Evolutionary conservation across 1,140 invertebrate species (phyloP).

Genomic region (Lordiphosa stackelbergi): DNA sequence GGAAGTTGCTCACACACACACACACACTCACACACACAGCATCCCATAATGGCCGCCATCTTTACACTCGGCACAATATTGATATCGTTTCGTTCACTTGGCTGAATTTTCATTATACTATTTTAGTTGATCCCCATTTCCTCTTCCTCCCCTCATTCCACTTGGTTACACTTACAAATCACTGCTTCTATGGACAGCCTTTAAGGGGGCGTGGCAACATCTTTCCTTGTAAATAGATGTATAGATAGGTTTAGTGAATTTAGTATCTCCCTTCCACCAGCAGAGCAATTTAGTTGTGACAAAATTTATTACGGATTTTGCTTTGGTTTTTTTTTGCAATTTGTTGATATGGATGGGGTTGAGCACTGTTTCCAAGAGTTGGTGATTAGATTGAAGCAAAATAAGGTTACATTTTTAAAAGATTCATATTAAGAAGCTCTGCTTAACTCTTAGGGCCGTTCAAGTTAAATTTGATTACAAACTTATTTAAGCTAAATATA

Average conservation of each 20-base stretch:
- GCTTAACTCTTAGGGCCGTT: no score
- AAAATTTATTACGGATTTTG: slow-evolving; percentile 66
- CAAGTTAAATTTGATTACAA: no score
- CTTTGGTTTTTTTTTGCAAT: slow-evolving; percentile 46
- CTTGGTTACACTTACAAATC: slow-evolving; percentile 67
- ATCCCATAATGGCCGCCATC: slow-evolving; percentile 53
- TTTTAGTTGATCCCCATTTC: slow-evolving; percentile 24
- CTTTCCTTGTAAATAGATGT: slow-evolving; percentile 17
- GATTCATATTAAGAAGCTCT: no score
- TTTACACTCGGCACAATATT: slow-evolving; percentile 56
- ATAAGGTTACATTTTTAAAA: no score
- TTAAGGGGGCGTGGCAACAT: slow-evolving; percentile 59
- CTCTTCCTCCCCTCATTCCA: slow-evolving; percentile 10
- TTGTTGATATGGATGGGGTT: background rate
- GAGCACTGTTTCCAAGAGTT: no score
- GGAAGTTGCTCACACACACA: slow-evolving; percentile 58
- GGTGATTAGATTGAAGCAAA: no score
- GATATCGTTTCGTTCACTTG: slow-evolving; percentile 63
- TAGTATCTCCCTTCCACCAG: background rate
- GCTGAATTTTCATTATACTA: slow-evolving; percentile 71
- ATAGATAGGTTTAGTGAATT: slow-evolving; percentile 5
- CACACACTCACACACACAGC: slow-evolving; percentile 21
- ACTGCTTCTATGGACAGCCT: slow-evolving; percentile 61
- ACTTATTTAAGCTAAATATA: no score
- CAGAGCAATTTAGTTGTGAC: slow-evolving; percentile 52